Base-by-base conservation (phyloP, 2,113 vertebrate genomes). In the Osmerus mordax region DNA sequence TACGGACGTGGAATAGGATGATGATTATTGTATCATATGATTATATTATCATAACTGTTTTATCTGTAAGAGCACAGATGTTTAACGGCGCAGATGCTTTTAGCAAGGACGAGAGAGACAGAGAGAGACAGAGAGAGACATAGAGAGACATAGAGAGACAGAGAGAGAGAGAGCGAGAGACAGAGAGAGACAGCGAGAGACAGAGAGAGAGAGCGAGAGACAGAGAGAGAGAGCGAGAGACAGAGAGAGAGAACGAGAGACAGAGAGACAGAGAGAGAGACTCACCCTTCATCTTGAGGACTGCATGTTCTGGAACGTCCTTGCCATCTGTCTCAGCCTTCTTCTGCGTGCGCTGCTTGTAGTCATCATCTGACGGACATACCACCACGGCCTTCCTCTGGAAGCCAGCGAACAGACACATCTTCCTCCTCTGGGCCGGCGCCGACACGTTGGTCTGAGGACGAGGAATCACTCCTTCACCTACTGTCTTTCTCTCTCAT, bases 341-440 rank as follows among this genome's bases (percentile, higher is more conserved):
- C 89, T 95, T 96, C 88, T 95, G 94, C 68, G 93, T 93, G 84
- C 95, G 92, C 75, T 95, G 92, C 86, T 94, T 96, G 77, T 95
- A 95, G 80, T 92, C 92, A 85, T 95, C 94, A 83, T 96, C 95
- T 86, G 93, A 93, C 80, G 95, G 95, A 81, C 94, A 94, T 84
- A 96, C 93, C 74, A 96, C 94, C 81, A 96, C 94, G 78, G 95
- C 95, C 89, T 95, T 96, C 83, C 95, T 93, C 81, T 94, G 93
- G 86, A 95, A 96, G 86, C 94, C 94, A 81, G 94, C 94, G 83
- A 96, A 96, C 77, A 96, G 91, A 91, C 95, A 96, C 95, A 96
- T 96, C 93, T 96, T 96, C 91, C 94, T 94, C 84, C 94, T 93
- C 91, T 96, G 95, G 82, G 95, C 94, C 83, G 93, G 93, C 85